A percentile compares a stretch with the other conserved stretches of the same genome.
phyloP scores from a whole-genome alignment of 2,113 vertebrate species.

The Pampusana beccarii region DNA sequence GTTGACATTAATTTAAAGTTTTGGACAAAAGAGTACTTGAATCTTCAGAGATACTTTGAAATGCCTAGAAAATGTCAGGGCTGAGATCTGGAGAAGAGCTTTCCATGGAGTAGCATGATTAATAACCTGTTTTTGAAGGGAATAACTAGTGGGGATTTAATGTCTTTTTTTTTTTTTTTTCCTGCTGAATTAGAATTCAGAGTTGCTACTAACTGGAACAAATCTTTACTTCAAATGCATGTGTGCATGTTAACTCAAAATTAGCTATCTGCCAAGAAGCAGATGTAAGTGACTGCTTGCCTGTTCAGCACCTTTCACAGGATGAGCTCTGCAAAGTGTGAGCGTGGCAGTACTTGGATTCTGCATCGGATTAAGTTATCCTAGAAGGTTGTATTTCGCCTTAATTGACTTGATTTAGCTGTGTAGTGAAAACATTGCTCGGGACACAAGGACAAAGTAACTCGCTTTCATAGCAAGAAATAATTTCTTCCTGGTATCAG shows the following conservation, averaged over 20 bases:
- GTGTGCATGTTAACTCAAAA: not conserved
- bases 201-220: not conserved
- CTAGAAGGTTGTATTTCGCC: not conserved
- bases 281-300: not conserved
- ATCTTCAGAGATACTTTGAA: not conserved
- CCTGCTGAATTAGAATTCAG: not conserved
- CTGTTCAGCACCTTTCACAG: not conserved
- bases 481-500: not conserved
- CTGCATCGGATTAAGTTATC: not conserved
- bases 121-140: not conserved
- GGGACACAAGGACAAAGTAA: not conserved
- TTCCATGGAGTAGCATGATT: not conserved
- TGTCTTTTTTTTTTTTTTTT: not conserved
- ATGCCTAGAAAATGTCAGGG: not conserved
- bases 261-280: not conserved
- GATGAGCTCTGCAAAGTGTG: not conserved
- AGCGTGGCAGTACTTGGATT: not conserved
- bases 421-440: not conserved
- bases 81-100: accelerated
- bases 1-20: not conserved
- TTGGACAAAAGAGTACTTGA: not conserved
- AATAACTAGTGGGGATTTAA: not conserved
- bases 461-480: not conserved
- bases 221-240: not conserved
- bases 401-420: not conserved